phyloP scores from a whole-genome alignment of 2,113 vertebrate genomes.

The Pedionomus torquatus region DNA sequence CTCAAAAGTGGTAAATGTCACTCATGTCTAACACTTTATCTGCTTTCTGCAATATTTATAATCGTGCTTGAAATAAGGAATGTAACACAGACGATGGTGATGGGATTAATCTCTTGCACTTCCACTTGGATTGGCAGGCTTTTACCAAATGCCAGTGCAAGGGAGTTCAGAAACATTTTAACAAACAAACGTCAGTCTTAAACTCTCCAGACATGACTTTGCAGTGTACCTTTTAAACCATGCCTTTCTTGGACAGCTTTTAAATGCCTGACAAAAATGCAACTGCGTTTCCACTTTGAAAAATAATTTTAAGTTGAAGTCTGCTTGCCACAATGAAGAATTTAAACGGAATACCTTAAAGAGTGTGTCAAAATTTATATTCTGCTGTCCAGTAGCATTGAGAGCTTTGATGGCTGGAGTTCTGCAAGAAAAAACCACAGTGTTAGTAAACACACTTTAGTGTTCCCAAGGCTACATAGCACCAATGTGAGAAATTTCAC shows the following conservation, averaged over 20 bases:
- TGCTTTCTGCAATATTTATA: background rate
- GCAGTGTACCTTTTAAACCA: too few species aligned
- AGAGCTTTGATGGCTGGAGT: conserved; percentile 85
- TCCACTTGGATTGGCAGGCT: background rate
- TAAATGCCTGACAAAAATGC: background rate
- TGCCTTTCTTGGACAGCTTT: background rate
- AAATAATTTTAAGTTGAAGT: background rate
- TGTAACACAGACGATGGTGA: background rate
- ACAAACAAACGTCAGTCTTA: background rate
- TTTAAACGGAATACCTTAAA: conserved; percentile 78
- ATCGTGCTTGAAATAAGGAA: background rate
- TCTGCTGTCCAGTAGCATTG: conserved; percentile 84
- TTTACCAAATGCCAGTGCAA: background rate
- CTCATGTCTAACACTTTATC: background rate
- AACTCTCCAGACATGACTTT: background rate
- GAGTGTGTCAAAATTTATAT: conserved; percentile 82
- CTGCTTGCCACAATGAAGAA: background rate
- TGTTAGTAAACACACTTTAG: background rate
- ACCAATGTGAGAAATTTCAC: background rate
- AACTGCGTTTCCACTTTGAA: background rate
- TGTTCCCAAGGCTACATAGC: background rate
- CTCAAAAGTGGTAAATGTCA: background rate
- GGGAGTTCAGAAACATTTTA: background rate
- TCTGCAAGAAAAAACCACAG: conserved; percentile 65
- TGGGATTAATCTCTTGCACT: background rate